These are phyloP conservation scores for Chrysogorgia sp. DNA, from an alignment of 92 coral and sea anemone genomes.

Conservation along the genomic window DNA sequence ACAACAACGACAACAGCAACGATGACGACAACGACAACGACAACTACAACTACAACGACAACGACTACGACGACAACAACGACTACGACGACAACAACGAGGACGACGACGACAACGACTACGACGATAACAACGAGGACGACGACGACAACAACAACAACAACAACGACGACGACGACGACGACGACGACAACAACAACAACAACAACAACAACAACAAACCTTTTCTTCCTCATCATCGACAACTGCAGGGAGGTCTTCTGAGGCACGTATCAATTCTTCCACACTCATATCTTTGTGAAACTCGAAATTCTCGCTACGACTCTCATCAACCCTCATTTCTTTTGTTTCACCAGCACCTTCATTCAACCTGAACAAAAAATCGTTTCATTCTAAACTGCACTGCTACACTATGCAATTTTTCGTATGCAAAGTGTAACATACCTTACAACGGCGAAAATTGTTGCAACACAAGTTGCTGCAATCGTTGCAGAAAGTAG, in stretches of 20 bases:
- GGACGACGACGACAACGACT: not conserved
- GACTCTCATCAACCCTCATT: not conserved
- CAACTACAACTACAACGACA: conserved; percentile 11
- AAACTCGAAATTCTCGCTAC: not conserved
- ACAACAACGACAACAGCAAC: not conserved
- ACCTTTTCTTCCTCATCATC: conserved; percentile 42
- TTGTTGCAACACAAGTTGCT: too few species aligned
- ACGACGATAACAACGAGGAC: conserved; percentile 3
- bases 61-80: not conserved
- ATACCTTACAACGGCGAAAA: too few species aligned
- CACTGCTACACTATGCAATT: too few species aligned
- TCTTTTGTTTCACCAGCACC: not conserved
- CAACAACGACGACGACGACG: not conserved
- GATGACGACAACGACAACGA: conserved; percentile 1
- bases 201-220: not conserved
- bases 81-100: not conserved
- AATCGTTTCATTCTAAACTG: too few species aligned
- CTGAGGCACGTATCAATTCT: conserved; percentile 75
- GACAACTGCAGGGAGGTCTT: conserved; percentile 16
- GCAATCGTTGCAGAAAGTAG: too few species aligned
- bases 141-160: not conserved
- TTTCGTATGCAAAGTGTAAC: too few species aligned
- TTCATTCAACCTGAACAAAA: conserved; percentile 4
- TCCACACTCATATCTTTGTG: conserved; percentile 85
- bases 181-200: not conserved